Percentiles rank a stretch among this genome's conserved stretches.
Conservation (phyloP, 2,113 vertebrate species). For the Cyrtonyx montezumae region DNA sequence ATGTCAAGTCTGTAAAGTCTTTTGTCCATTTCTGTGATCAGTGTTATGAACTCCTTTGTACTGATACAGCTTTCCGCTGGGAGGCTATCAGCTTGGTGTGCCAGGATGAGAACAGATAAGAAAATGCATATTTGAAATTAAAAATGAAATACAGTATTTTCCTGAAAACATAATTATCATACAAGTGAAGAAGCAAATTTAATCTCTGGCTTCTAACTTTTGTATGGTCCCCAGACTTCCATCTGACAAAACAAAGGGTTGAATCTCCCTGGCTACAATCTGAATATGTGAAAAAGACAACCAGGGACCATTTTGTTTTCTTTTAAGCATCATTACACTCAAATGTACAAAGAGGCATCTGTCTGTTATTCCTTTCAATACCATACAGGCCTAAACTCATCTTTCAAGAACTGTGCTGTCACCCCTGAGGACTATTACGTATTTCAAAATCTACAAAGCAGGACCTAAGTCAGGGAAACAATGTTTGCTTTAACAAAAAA, state of each 20-base stretch:
- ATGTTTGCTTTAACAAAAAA: not conserved
- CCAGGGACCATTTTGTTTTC: constrained; percentile 4
- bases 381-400: not conserved
- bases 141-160: not conserved
- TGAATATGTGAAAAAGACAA: constrained; percentile 34
- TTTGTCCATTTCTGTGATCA: not conserved
- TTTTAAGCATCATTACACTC: constrained; percentile 22
- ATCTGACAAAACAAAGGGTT: constrained; percentile 7
- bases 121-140: not conserved
- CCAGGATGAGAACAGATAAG: not conserved
- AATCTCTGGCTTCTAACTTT: constrained; percentile 7
- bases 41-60: not conserved
- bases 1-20: not conserved
- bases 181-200: constrained; percentile 20
- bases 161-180: not conserved
- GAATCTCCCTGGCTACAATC: constrained; percentile 26
- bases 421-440: not conserved
- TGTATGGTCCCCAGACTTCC: not conserved
- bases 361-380: constrained; percentile 45
- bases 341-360: not conserved
- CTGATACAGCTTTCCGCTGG: not conserved
- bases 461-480: constrained; percentile 5
- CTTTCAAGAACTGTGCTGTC: not conserved
- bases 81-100: not conserved
- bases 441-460: not conserved